phyloP scores from a whole-genome alignment of 2,113 vertebrate genomes.

The Nerophis lumbriciformis region DNA sequence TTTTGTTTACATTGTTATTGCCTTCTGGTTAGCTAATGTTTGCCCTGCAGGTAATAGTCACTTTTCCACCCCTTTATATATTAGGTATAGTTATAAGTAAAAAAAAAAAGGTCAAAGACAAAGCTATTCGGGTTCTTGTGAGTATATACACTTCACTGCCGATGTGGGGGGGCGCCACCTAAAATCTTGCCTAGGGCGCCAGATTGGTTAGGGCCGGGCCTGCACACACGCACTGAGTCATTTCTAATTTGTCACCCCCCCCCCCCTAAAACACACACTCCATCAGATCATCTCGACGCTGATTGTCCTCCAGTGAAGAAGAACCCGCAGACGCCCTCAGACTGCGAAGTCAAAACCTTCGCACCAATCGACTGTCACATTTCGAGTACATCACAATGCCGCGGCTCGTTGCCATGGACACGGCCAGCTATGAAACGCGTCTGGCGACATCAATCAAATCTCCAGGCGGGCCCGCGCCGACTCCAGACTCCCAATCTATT shows the following conservation, averaged over 20 bases:
- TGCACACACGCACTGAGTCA: conserved; percentile 12
- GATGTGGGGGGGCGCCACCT: no score
- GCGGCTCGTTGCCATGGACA: conserved; percentile 67
- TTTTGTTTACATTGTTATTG: no score
- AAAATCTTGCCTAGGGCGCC: no score
- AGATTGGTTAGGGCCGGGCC: no score
- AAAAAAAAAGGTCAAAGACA: no score
- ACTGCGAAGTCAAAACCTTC: conserved; percentile 53
- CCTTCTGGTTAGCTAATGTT: no score
- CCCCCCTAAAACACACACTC: conserved; percentile 13
- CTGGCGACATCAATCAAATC: conserved; percentile 48
- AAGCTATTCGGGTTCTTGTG: no score
- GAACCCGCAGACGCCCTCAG: conserved; percentile 31
- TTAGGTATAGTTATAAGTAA: no score
- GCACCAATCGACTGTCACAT: conserved; percentile 54
- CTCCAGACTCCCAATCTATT: conserved; percentile 16
- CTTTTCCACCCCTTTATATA: no score
- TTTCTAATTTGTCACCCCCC: not conserved
- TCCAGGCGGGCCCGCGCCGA: conserved; percentile 29
- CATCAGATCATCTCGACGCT: conserved; percentile 33
- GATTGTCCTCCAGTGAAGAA: conserved; percentile 37
- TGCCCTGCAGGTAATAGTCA: no score
- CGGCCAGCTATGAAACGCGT: conserved; percentile 24
- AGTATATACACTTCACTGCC: no score
- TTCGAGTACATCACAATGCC: conserved; percentile 40